Evolutionary conservation across 64 coral and sea anemone genomes (phyloP).

Genomic region (Cladopsammia gracilis): DNA sequence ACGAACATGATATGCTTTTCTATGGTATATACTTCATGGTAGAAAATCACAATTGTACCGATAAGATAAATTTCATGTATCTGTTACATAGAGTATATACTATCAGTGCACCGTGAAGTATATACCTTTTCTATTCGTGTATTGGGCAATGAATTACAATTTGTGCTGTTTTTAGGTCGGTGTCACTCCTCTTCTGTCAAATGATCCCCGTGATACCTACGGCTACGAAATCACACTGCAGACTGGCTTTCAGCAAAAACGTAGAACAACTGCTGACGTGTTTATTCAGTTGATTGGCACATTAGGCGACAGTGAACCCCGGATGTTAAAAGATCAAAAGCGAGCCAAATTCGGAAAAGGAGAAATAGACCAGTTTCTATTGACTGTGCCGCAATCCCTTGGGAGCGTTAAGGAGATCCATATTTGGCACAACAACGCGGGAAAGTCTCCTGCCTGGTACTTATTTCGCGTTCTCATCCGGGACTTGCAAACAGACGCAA

Average conservation of each 20-base stretch:
- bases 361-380: constrained; percentile 84
- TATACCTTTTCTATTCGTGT: too few relatives aligned
- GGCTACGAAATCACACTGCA: constrained; percentile 90
- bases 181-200: constrained; percentile 71
- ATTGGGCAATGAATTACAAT: background rate
- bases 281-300: constrained; percentile 80
- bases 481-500: constrained; percentile 76
- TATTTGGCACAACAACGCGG: constrained; percentile 89
- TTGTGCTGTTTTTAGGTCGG: constrained; percentile 28
- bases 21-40: too few relatives aligned
- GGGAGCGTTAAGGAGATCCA: constrained; percentile 77
- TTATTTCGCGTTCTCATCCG: constrained; percentile 88
- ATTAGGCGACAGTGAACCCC: constrained; percentile 81
- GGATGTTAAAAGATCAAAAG: constrained; percentile 72
- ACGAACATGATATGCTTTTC: too few relatives aligned
- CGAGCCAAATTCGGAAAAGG: constrained; percentile 71
- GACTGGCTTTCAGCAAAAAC: constrained; percentile 75
- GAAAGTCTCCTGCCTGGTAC: constrained; percentile 83
- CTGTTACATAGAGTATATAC: too few relatives aligned
- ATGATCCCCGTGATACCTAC: constrained; percentile 82
- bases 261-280: constrained; percentile 84
- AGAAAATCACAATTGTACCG: too few relatives aligned
- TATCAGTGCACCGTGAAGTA: too few relatives aligned
- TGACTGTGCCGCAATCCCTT: constrained; percentile 84
- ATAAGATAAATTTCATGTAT: too few relatives aligned